Conservation (phyloP, 2,888 invertebrate species). For the Steinernema hermaphroditum region DNA sequence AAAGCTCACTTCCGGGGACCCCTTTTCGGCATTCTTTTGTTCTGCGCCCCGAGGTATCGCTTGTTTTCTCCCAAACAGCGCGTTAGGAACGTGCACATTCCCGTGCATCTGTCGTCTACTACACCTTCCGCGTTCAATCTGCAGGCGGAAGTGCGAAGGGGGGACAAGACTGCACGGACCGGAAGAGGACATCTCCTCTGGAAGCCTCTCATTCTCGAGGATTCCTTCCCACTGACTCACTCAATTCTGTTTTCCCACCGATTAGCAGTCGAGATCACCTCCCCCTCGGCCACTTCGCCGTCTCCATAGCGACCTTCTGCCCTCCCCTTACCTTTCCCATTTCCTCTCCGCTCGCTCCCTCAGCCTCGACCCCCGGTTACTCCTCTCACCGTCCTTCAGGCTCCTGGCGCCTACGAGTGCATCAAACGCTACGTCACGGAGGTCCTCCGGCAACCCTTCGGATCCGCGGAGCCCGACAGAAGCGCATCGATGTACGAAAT, state of each 20-base stretch:
- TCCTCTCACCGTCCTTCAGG: slow-evolving; percentile 5
- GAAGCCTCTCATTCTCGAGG: too few species aligned
- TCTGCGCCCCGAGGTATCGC: too few species aligned
- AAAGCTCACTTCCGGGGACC: too few species aligned
- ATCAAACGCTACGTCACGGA: slow-evolving; percentile 29
- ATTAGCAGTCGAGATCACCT: neutral
- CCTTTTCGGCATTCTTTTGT: too few species aligned
- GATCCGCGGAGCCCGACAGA: slow-evolving; percentile 33
- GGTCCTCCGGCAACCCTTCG: slow-evolving; percentile 16
- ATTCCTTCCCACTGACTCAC: too few species aligned
- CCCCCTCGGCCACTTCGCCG: neutral
- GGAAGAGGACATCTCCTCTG: too few species aligned
- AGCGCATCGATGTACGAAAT: slow-evolving; percentile 44
- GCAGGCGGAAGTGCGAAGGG: too few species aligned
- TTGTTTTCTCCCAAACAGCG: too few species aligned
- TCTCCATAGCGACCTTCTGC: slow-evolving; percentile 12
- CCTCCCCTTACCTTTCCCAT: neutral
- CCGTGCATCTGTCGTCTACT: too few species aligned
- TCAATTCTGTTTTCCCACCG: neutral
- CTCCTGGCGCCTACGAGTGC: slow-evolving; percentile 29
- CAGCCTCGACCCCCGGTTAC: neutral
- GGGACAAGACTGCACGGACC: too few species aligned
- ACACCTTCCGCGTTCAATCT: too few species aligned
- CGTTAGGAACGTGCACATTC: too few species aligned
- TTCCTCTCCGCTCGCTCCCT: neutral